Conservation (phyloP, 1,140 invertebrate genomes). For the Thrips palmi region DNA sequence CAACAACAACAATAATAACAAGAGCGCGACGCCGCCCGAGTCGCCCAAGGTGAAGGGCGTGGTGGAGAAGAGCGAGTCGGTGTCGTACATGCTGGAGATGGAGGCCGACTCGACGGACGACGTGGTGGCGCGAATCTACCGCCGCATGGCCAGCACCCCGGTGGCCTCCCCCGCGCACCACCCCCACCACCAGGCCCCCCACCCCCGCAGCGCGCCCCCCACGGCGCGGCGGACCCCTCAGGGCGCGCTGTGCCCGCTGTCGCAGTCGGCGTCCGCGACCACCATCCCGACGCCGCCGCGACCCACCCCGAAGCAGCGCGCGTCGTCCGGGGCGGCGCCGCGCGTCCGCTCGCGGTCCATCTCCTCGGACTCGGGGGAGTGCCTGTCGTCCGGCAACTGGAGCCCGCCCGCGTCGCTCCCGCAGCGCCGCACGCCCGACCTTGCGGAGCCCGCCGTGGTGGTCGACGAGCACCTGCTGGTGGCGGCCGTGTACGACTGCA, state of each 20-base stretch:
- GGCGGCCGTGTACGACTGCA: slow-evolving; percentile 4
- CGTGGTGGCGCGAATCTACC: slow-evolving; percentile 17
- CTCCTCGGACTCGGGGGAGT: slow-evolving; percentile 10
- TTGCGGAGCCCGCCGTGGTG: slow-evolving; percentile 8
- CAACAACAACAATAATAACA: background rate
- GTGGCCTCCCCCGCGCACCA: slow-evolving; percentile 6
- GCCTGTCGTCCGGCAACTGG: slow-evolving; percentile 2
- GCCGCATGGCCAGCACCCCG: slow-evolving; percentile 17
- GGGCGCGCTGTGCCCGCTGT: background rate
- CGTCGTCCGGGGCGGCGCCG: background rate
- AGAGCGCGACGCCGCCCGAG: slow-evolving; percentile 9
- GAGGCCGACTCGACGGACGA: slow-evolving; percentile 44
- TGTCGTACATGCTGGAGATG: slow-evolving; percentile 65
- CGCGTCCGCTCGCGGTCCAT: slow-evolving; percentile 7
- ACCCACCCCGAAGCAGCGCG: slow-evolving; percentile 5
- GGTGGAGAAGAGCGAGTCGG: slow-evolving; percentile 63
- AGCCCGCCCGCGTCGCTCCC: background rate
- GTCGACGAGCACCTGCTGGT: slow-evolving; percentile 10
- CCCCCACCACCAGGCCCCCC: slow-evolving; percentile 8
- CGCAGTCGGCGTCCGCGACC: background rate
- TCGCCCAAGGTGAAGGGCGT: slow-evolving; percentile 46
- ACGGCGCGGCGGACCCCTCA: background rate
- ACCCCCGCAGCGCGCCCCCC: slow-evolving; percentile 7
- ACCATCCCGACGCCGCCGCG: background rate
- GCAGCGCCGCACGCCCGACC: slow-evolving; percentile 5